phyloP scores from a whole-genome alignment of 2,888 invertebrate species.

The Parnassius smintheus region DNA sequence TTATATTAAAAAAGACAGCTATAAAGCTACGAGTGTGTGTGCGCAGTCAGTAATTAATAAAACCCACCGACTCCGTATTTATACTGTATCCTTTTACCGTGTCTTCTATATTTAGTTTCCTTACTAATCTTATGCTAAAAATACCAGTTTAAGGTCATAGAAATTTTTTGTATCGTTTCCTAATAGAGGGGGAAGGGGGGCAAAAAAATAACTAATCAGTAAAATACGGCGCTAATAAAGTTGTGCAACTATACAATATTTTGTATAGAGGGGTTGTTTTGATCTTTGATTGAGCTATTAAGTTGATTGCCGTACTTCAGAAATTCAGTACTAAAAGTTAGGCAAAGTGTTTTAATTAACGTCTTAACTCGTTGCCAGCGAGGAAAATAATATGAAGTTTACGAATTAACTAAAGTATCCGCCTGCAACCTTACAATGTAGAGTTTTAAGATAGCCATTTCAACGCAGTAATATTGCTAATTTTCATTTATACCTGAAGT shows the following conservation, averaged over 20 bases:
- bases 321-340: slow-evolving; percentile 77
- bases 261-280: slow-evolving; percentile 70
- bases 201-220: neutral
- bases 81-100: neutral
- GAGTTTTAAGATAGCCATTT: slow-evolving; percentile 32
- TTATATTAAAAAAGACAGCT: slow-evolving; percentile 58
- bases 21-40: slow-evolving; percentile 13
- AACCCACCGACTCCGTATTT: slow-evolving; percentile 31
- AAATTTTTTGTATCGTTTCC: too few relatives aligned
- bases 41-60: slow-evolving; percentile 17
- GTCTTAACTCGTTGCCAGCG: slow-evolving; percentile 69
- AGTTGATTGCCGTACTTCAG: slow-evolving; percentile 75
- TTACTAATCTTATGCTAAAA: too few relatives aligned
- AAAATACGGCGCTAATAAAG: slow-evolving; percentile 47
- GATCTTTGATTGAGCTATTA: slow-evolving; percentile 77
- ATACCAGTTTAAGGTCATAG: too few relatives aligned
- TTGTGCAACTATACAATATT: slow-evolving; percentile 60
- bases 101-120: too few relatives aligned
- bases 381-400: slow-evolving; percentile 71
- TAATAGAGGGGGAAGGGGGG: too few relatives aligned
- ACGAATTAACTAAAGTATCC: slow-evolving; percentile 76
- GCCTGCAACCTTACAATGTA: slow-evolving; percentile 36
- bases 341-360: slow-evolving; percentile 78
- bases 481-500: slow-evolving; percentile 23
- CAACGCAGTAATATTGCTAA: slow-evolving; percentile 20